Evolutionary conservation across 2,888 invertebrate species (phyloP).

Genomic region (Camptogramma bilineatum): DNA sequence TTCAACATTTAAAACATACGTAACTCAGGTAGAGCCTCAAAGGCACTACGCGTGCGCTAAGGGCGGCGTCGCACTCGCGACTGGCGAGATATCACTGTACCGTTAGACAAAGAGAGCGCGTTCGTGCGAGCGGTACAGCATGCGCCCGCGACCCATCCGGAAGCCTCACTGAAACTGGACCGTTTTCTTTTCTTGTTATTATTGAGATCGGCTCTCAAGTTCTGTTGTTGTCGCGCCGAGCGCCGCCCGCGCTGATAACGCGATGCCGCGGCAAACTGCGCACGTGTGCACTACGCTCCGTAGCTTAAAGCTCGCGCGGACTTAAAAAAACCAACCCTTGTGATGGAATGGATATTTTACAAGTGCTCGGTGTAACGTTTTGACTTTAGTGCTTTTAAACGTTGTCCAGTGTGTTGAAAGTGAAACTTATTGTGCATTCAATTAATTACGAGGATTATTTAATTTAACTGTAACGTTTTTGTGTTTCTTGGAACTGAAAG

Average conservation of each 20-base stretch:
- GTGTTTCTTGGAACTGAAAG: constrained; percentile 44
- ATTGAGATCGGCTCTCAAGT: constrained; percentile 84
- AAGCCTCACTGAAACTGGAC: constrained; percentile 86
- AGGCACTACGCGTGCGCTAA: constrained; percentile 50
- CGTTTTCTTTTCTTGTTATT: constrained; percentile 86
- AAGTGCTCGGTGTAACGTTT: constrained; percentile 66
- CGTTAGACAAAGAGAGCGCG: constrained; percentile 79
- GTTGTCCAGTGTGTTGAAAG: constrained; percentile 64
- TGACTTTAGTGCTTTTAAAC: constrained; percentile 52
- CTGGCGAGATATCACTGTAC: constrained; percentile 80
- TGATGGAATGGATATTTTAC: constrained; percentile 74
- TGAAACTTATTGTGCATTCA: constrained; percentile 69
- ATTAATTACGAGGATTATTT: constrained; percentile 56
- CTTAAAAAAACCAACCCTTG: constrained; percentile 56
- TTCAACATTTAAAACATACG: constrained; percentile 45
- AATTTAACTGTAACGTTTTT: constrained; percentile 50
- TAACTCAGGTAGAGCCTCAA: constrained; percentile 51
- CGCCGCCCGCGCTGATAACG: constrained; percentile 83
- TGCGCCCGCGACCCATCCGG: constrained; percentile 82
- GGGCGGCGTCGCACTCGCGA: constrained; percentile 77
- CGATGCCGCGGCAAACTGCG: constrained; percentile 80
- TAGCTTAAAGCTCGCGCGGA: constrained; percentile 76
- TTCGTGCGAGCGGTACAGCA: constrained; percentile 67
- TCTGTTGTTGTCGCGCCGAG: constrained; percentile 84
- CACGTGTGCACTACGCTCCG: constrained; percentile 73